Percentiles rank a stretch among this genome's conserved stretches.
Conservation (phyloP, 2,113 vertebrate species). For the Osmerus eperlanus region DNA sequence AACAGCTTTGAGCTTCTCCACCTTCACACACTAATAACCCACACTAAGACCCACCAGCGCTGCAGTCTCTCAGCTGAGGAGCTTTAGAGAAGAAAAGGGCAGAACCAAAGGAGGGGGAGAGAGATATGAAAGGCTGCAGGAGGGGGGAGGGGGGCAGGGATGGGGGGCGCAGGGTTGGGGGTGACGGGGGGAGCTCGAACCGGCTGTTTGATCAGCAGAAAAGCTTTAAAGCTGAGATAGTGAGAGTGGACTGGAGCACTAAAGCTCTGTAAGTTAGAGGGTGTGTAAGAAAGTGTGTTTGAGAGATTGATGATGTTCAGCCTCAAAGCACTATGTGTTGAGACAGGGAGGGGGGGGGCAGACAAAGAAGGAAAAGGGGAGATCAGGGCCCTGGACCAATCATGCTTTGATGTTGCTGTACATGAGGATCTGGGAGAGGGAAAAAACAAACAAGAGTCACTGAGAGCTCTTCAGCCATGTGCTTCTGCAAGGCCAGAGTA, state of each 20-base stretch:
- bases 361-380: background rate
- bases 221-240: slow-evolving; percentile 47
- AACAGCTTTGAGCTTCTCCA: background rate
- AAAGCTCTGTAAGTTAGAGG: background rate
- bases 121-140: slow-evolving; percentile 34
- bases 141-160: slow-evolving; percentile 10
- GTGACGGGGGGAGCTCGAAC: slow-evolving; percentile 33
- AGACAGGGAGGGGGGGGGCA: background rate
- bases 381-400: background rate
- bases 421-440: no score
- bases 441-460: background rate
- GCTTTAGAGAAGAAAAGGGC: slow-evolving; percentile 34
- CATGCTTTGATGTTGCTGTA: background rate
- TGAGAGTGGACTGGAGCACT: background rate
- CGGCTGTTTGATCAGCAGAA: slow-evolving; percentile 48
- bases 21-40: background rate
- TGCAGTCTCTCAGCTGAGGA: slow-evolving; percentile 11
- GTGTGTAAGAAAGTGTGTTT: background rate
- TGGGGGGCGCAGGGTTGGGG: slow-evolving; percentile 21
- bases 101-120: slow-evolving; percentile 29
- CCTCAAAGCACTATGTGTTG: background rate
- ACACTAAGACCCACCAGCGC: background rate
- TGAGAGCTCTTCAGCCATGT: background rate
- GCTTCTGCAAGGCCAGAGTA: background rate
- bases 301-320: background rate